A percentile compares a stretch with the other conserved stretches of the same genome.
Evolutionary conservation across 2,888 invertebrate species (phyloP).

Genomic region (Campoplex capitator): DNA sequence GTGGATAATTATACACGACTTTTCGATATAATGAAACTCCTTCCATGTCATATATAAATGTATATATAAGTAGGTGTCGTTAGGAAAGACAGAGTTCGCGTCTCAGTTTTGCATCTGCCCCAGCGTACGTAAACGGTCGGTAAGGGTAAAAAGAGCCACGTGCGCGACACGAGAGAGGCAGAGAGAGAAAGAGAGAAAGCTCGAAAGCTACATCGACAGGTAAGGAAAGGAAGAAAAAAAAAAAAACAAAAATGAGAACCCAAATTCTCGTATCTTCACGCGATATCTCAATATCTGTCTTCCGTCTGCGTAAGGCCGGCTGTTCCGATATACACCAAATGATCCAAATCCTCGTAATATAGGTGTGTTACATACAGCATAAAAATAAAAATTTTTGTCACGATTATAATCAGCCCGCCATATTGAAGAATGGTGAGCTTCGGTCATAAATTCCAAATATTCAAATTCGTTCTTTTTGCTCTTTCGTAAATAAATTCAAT

Average conservation of each 20-base stretch:
- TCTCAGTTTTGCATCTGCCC: conserved; percentile 73
- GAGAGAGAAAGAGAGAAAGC: background rate
- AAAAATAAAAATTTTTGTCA: background rate
- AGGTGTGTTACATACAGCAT: conserved; percentile 32
- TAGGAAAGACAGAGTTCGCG: conserved; percentile 36
- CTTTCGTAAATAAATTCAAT: background rate
- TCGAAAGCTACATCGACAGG: conserved; percentile 72
- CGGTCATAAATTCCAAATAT: conserved; percentile 4
- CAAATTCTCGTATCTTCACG: conserved; percentile 76
- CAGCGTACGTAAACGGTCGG: conserved; percentile 52
- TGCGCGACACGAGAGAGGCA: conserved; percentile 13
- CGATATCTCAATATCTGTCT: conserved; percentile 78
- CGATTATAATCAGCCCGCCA: conserved; percentile 31
- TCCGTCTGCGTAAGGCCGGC: conserved; percentile 65
- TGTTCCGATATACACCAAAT: conserved; percentile 59
- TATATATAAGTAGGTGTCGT: conserved; percentile 32
- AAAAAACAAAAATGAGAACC: conserved; percentile 35
- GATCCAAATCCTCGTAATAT: conserved; percentile 43
- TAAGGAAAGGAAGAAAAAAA: conserved; percentile 66
- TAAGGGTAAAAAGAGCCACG: conserved; percentile 41
- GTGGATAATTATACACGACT: conserved; percentile 79
- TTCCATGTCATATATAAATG: conserved; percentile 58
- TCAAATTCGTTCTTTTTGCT: background rate
- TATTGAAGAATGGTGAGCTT: conserved; percentile 17
- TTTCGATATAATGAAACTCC: conserved; percentile 78